Conservation (phyloP, 2,797 vertebrate genomes). For the Tolypeutes matacus region DNA sequence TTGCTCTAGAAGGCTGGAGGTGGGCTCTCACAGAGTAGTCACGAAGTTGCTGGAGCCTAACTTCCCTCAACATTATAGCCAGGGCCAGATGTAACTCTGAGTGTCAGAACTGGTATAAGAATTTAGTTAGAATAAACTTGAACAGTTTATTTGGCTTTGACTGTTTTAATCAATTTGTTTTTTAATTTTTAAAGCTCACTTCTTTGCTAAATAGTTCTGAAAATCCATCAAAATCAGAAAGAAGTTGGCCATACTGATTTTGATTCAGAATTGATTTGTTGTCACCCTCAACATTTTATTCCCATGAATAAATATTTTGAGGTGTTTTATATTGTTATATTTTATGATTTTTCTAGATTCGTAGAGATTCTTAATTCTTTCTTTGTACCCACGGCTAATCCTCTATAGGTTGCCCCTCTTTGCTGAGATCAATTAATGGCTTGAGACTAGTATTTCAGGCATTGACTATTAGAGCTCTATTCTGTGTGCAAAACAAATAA, state of each 20-base stretch:
- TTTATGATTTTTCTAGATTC: neutral
- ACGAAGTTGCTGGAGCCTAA: neutral
- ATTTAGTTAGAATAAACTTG: neutral
- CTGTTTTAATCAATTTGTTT: neutral
- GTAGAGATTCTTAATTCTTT: slow-evolving; percentile 17
- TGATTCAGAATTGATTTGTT: neutral
- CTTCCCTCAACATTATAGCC: neutral
- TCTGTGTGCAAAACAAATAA: slow-evolving; percentile 69
- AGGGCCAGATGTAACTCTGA: neutral
- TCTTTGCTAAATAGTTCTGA: neutral
- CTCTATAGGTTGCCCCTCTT: neutral
- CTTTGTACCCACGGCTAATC: slow-evolving; percentile 48
- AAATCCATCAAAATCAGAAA: neutral
- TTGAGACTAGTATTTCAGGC: slow-evolving; percentile 52
- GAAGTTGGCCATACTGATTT: neutral
- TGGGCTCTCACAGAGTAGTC: neutral
- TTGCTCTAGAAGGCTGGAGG: neutral
- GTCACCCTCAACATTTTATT: neutral
- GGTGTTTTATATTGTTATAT: neutral
- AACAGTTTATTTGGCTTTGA: neutral
- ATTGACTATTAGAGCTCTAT: slow-evolving; percentile 30
- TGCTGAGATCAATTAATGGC: slow-evolving; percentile 72
- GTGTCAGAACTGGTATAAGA: neutral
- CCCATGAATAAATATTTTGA: neutral
- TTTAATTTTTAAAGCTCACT: slow-evolving; percentile 47